phyloP scores from a whole-genome alignment of 2,113 vertebrate species.

The Albula goreensis region DNA sequence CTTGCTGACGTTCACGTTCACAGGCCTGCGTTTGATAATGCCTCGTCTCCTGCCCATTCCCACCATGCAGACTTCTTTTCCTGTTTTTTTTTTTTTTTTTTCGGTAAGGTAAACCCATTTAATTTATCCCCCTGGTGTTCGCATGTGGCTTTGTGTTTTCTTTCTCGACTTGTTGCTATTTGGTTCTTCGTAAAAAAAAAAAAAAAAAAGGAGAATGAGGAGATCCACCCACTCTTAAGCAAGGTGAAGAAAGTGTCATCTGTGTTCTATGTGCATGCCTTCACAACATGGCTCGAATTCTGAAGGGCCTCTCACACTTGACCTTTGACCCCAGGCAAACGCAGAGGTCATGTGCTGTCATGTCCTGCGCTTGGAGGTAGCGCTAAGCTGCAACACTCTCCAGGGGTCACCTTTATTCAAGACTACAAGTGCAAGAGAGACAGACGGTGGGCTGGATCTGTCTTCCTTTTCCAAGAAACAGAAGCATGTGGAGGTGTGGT shows the following conservation, averaged over 20 bases:
- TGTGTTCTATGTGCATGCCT: neutral
- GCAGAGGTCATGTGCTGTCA: neutral
- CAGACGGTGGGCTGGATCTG: neutral
- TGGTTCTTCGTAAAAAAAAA: neutral
- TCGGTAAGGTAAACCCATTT: neutral
- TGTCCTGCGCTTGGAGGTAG: neutral
- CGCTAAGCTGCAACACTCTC: neutral
- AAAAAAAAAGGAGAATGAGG: neutral
- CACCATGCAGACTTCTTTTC: neutral
- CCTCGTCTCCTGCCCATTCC: neutral
- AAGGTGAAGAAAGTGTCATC: slow-evolving; percentile 7
- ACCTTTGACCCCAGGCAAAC: neutral
- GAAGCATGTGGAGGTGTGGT: neutral
- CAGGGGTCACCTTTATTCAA: neutral
- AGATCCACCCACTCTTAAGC: too few relatives aligned
- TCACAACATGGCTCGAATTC: neutral
- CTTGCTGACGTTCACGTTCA: neutral
- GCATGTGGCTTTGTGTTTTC: neutral
- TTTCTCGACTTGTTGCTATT: neutral
- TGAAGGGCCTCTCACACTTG: neutral
- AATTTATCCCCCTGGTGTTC: neutral
- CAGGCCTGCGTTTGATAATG: neutral
- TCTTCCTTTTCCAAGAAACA: neutral
- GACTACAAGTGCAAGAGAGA: neutral
- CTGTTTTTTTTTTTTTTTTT: neutral